Base-by-base conservation (phyloP, 2,797 vertebrate genomes). In the Myotis findleyi region DNA sequence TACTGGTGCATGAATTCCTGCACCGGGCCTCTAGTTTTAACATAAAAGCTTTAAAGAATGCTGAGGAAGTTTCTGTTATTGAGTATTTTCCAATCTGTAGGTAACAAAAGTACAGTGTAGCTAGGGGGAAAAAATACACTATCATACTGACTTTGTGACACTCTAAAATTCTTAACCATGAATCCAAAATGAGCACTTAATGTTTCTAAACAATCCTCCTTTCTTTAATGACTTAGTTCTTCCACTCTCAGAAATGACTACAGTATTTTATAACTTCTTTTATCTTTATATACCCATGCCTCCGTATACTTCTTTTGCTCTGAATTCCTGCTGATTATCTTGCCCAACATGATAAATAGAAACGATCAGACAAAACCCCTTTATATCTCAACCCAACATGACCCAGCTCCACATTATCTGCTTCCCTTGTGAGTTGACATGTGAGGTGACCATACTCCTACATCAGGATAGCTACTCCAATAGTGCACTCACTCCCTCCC, bases 361-460 rank as follows among this genome's bases (percentile, higher is more conserved):
- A 10, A 5, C 4, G 5, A 13, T 7, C 17, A 41, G 14, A 6
- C 6, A 49, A 27, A 62, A 21, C 0, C 5, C 1, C 2, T 16
- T 44, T 12, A 13, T 13, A 33, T 73, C 36, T 69, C 82, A 77
- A 10, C 7, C 23, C 1, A 14, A 51, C 57, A 69, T 17, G 41
- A 17, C 41, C 16, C 25, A n/a, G 7, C 1, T 25, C 12, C 33
- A 18, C 12, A 10, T 20, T 57, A 72, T 81, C 66, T 6, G 0
- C 20, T 33, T 59, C 1, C 21, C 9, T 59, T 36, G 13, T 51
- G 38, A 75, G 36, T 6, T 13, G n/a, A 17, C 8, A 9, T 36
- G 5, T 2, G 27, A 76, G 11, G 2, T 36, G 13, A 55, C 13
- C 30, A 18, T 3, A 27, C 4, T 38, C 49, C 41, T 16, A 20